A percentile compares a stretch with the other conserved stretches of the same genome.
Conservation (phyloP, 1,140 invertebrate species). For the Lasioglossum baleicum region DNA sequence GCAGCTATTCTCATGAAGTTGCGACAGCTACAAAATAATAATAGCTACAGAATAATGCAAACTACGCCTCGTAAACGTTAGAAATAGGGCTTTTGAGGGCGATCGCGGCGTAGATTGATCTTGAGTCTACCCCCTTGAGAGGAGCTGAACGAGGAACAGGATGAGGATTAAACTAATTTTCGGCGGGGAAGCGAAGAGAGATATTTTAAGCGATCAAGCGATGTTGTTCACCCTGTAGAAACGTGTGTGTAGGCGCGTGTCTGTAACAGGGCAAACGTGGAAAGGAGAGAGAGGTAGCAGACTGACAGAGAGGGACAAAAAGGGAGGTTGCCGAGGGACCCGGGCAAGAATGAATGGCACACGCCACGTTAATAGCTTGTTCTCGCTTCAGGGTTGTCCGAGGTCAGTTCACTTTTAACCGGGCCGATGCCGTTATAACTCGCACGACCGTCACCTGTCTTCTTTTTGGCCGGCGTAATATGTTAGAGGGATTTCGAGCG, state of each 20-base stretch:
- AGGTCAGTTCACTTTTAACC: slow-evolving; percentile 56
- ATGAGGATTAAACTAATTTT: too few species aligned
- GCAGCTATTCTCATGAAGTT: too few species aligned
- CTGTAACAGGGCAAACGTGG: slow-evolving; percentile 45
- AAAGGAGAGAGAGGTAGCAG: slow-evolving; percentile 27
- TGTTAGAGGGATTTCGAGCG: slow-evolving; percentile 37
- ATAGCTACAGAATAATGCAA: too few species aligned
- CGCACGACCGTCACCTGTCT: slow-evolving; percentile 45
- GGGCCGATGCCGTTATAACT: slow-evolving; percentile 45
- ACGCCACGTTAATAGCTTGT: slow-evolving; percentile 67
- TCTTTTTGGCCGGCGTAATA: slow-evolving; percentile 33
- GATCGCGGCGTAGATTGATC: too few species aligned
- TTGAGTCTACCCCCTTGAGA: too few species aligned
- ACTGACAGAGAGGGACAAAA: slow-evolving; percentile 18
- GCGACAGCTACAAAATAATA: too few species aligned
- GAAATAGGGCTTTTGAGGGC: too few species aligned
- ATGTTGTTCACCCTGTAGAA: too few species aligned
- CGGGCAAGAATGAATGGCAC: slow-evolving; percentile 68
- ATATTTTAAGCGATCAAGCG: too few species aligned
- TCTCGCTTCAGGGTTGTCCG: slow-evolving; percentile 53
- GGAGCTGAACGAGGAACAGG: too few species aligned
- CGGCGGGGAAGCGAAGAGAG: too few species aligned
- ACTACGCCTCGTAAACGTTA: too few species aligned
- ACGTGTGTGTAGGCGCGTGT: background rate
- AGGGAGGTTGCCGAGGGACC: slow-evolving; percentile 36